phyloP scores from a whole-genome alignment of 1,140 invertebrate species.

The Diabrotica undecimpunctata region DNA sequence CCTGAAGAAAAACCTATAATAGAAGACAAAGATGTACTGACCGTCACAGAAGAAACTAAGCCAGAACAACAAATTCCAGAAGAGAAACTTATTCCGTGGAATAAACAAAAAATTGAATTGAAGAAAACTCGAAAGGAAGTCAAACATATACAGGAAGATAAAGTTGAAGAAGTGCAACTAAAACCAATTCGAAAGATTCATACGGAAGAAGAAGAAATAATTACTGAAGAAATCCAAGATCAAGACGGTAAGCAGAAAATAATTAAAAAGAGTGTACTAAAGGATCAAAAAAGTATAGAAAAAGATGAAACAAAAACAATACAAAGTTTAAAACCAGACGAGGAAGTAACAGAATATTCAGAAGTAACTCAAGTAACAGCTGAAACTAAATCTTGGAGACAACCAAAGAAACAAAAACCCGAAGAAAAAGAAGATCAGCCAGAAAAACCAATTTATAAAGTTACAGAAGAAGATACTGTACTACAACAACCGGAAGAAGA shows the following conservation, averaged over 20 bases:
- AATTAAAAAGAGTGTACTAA: background rate
- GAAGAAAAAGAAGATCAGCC: constrained; percentile 43
- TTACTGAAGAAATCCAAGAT: background rate
- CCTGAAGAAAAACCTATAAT: constrained; percentile 39
- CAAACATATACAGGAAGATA: constrained; percentile 40
- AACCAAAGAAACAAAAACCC: constrained; percentile 44
- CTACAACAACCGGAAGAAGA: constrained; percentile 26
- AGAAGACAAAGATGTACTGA: constrained; percentile 22
- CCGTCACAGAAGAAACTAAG: background rate
- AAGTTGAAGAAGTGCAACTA: constrained; percentile 47
- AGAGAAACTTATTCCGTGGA: constrained; percentile 31
- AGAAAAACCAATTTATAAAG: constrained; percentile 23
- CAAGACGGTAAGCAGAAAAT: background rate
- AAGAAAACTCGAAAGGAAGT: constrained; percentile 28
- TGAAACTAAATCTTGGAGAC: constrained; percentile 43
- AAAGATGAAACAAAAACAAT: constrained; percentile 31
- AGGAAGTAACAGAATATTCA: constrained; percentile 22
- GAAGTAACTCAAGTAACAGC: constrained; percentile 32
- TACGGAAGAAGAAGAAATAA: background rate
- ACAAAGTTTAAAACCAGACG: constrained; percentile 18
- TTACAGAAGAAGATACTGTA: constrained; percentile 33
- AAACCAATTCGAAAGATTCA: constrained; percentile 40
- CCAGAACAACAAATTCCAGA: constrained; percentile 31
- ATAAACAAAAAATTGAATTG: constrained; percentile 17
- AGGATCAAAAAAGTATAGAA: constrained; percentile 12